Conservation (phyloP, 2,113 vertebrate species). For the Enhydra lutris region DNA sequence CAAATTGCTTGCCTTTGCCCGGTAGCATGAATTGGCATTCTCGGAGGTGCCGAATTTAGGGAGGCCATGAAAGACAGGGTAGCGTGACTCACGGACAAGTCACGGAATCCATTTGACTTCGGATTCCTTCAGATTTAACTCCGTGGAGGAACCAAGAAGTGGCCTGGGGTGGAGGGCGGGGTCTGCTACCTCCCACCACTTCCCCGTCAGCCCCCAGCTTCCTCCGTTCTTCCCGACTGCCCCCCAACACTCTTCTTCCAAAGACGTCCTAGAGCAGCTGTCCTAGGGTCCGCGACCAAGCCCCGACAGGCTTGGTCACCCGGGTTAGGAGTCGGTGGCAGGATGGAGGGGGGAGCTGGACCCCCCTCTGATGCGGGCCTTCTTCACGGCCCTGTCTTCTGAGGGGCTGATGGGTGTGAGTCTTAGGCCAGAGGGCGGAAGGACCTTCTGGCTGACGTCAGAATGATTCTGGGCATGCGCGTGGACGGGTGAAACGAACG, state of each 20-base stretch:
- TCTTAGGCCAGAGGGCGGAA: not conserved
- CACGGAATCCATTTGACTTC: not conserved
- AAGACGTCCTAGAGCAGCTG: not conserved
- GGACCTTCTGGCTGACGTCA: fast-evolving
- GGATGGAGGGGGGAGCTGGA: not conserved
- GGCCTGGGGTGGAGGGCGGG: not conserved
- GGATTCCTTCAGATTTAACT: not conserved
- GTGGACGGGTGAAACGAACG: not conserved
- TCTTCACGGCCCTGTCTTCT: not conserved
- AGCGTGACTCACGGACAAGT: not conserved
- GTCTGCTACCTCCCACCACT: fast-evolving
- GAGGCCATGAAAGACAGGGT: not conserved
- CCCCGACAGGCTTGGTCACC: not conserved
- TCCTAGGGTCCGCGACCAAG: not conserved
- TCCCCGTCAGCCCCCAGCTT: not conserved
- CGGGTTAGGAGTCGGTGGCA: not conserved
- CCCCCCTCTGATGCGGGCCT: fast-evolving
- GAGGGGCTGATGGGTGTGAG: not conserved
- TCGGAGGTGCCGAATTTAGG: not conserved
- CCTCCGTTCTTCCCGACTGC: not conserved
- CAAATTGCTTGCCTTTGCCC: not conserved
- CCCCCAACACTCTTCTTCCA: not conserved
- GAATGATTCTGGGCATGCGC: fast-evolving
- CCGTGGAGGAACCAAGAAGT: not conserved
- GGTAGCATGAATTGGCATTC: not conserved